These are phyloP conservation scores for Rhabdornis inornatus DNA, from an alignment of 2,113 vertebrate species.

Conservation along the genomic window DNA sequence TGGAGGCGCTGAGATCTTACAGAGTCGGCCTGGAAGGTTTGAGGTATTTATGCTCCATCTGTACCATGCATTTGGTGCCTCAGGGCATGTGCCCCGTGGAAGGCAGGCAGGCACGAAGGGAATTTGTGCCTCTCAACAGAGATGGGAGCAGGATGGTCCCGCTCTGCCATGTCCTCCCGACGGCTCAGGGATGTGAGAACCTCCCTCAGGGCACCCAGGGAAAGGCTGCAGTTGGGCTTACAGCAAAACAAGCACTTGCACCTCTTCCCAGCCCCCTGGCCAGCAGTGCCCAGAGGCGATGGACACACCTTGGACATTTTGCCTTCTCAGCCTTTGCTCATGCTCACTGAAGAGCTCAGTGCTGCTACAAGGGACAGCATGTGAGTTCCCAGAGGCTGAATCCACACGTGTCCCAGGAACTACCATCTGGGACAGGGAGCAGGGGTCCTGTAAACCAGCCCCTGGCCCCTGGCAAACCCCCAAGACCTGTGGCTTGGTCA, in stretches of 20 bases:
- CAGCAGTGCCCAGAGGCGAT: rapidly evolving
- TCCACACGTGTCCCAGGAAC: rapidly evolving
- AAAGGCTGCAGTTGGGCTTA: neutral
- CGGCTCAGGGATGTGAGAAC: neutral
- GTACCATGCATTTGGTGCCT: neutral
- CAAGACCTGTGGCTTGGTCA: neutral
- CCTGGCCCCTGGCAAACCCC: neutral
- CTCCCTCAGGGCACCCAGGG: neutral
- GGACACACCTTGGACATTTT: neutral
- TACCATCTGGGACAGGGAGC: rapidly evolving
- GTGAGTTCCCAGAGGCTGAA: rapidly evolving
- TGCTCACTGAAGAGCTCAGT: neutral
- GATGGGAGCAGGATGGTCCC: neutral
- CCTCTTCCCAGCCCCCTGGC: neutral
- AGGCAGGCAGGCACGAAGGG: neutral
- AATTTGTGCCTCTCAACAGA: neutral
- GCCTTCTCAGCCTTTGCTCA: neutral
- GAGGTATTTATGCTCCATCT: constrained; percentile 65
- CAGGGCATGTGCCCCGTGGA: rapidly evolving
- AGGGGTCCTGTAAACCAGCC: neutral
- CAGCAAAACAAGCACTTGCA: neutral
- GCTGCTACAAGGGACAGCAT: neutral
- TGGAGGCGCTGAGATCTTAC: neutral
- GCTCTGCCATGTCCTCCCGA: neutral
- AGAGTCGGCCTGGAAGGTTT: neutral